Percentiles rank a stretch among this genome's conserved stretches.
phyloP scores from a whole-genome alignment of 2,797 vertebrate genomes.

The Brachymystax lenok region DNA sequence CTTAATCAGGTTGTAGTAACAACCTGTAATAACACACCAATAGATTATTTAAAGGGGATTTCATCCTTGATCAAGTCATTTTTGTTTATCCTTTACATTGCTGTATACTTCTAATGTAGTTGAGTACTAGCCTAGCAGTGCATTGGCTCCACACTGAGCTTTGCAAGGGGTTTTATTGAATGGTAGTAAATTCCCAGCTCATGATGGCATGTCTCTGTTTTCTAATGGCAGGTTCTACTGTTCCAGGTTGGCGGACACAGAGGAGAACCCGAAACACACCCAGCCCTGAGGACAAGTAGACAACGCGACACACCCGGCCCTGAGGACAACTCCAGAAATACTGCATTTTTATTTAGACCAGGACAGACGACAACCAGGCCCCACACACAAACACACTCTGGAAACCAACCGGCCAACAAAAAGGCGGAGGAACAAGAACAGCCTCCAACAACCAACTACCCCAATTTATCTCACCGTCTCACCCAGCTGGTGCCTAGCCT shows the following conservation, averaged over 20 bases:
- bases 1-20: not conserved
- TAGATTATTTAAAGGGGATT: too few species aligned
- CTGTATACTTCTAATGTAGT: too few species aligned
- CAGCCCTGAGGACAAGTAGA: too few species aligned
- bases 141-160: too few species aligned
- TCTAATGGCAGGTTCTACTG: not conserved
- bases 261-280: not conserved
- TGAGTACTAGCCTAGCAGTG: too few species aligned
- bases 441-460: not conserved
- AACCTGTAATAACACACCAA: not conserved
- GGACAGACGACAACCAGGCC: not conserved
- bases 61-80: too few species aligned
- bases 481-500: conserved; percentile 12
- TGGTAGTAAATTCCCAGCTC: not conserved
- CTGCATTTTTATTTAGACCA: not conserved
- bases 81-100: too few species aligned
- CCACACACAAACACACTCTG: not conserved
- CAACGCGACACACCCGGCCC: not conserved
- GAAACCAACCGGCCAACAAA: conserved; percentile 18
- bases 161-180: not conserved
- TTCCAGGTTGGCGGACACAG: not conserved
- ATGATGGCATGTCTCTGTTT: not conserved
- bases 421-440: not conserved
- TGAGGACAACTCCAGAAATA: not conserved
- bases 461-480: not conserved